Percentiles rank a stretch among this genome's conserved stretches.
Evolutionary conservation across 2,888 invertebrate genomes (phyloP).

Genomic region (Drosophila setosimentum): DNA sequence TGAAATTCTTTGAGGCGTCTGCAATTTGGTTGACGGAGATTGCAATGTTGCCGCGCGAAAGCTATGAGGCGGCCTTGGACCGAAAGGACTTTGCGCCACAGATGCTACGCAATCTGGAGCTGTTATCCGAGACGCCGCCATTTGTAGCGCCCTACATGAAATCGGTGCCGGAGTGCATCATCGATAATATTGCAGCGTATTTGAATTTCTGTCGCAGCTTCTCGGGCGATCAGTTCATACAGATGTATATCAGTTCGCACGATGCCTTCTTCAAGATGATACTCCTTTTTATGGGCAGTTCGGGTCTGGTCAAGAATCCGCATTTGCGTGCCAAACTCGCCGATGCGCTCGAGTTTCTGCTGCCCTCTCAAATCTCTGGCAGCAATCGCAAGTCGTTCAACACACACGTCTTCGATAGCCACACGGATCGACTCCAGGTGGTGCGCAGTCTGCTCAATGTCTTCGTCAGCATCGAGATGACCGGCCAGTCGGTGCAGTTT

Average conservation of each 20-base stretch:
- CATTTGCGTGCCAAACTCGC: conserved; percentile 96
- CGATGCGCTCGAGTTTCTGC: conserved; percentile 93
- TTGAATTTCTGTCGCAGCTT: conserved; percentile 91
- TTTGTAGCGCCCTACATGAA: conserved; percentile 89
- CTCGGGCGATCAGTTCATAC: conserved; percentile 88
- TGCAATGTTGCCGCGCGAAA: conserved; percentile 86
- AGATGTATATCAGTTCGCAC: conserved; percentile 87
- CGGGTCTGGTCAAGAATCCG: conserved; percentile 93
- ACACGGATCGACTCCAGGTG: conserved; percentile 91
- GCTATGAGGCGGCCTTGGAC: conserved; percentile 76
- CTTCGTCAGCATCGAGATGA: conserved; percentile 99
- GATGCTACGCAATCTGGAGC: conserved; percentile 81
- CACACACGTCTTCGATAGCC: conserved; percentile 91
- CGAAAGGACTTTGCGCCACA: conserved; percentile 88
- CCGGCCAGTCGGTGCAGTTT: conserved; percentile 97
- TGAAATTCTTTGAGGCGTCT: conserved; percentile 92
- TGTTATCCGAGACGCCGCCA: conserved; percentile 87
- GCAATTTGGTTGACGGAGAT: conserved; percentile 94
- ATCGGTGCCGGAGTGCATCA: conserved; percentile 95
- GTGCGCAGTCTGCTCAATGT: conserved; percentile 93
- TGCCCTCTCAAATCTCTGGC: conserved; percentile 88
- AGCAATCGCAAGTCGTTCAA: conserved; percentile 86
- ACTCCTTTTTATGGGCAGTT: conserved; percentile 95
- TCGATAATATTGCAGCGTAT: conserved; percentile 94
- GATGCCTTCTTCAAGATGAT: conserved; percentile 90